Conservation (phyloP, 2,888 invertebrate species). For the Clepsis dumicolana region DNA sequence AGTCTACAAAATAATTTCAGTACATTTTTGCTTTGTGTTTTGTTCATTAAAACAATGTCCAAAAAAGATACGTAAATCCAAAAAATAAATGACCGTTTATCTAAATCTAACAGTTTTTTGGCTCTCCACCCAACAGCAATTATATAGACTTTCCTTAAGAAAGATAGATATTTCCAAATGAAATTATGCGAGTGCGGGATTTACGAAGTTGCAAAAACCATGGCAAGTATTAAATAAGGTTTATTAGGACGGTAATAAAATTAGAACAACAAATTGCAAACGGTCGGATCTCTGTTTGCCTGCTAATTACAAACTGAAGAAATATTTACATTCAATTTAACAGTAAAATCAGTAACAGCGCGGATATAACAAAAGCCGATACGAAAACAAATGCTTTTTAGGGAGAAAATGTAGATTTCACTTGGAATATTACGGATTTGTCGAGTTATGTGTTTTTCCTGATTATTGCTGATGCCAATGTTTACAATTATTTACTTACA, state of each 20-base stretch:
- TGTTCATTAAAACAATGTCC: neutral
- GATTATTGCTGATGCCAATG: neutral
- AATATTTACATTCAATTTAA: slow-evolving; percentile 60
- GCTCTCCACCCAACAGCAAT: neutral
- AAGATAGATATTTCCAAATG: slow-evolving; percentile 2
- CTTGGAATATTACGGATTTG: slow-evolving; percentile 13
- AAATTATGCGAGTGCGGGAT: slow-evolving; percentile 3
- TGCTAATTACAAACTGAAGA: slow-evolving; percentile 58
- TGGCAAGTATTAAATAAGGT: slow-evolving; percentile 20
- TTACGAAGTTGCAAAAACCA: slow-evolving; percentile 12
- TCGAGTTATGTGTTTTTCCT: slow-evolving; percentile 21
- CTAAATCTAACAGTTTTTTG: neutral
- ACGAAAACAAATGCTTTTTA: slow-evolving; percentile 37
- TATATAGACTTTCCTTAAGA: slow-evolving; percentile 2
- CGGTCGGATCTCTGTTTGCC: slow-evolving; percentile 50
- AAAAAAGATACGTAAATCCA: neutral
- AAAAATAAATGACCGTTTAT: neutral
- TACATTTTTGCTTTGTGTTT: neutral
- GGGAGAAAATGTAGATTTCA: slow-evolving; percentile 11
- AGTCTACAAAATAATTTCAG: neutral
- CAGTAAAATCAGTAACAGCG: slow-evolving; percentile 48
- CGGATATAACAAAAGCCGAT: slow-evolving; percentile 43
- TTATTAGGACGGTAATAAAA: slow-evolving; percentile 42
- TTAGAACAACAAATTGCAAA: slow-evolving; percentile 50
- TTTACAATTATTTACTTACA: slow-evolving; percentile 16